A percentile compares a stretch with the other conserved stretches of the same genome.
These are phyloP conservation scores for Phytoseiulus persimilis DNA, from an alignment of 2,888 invertebrate genomes.

Conservation along the genomic window DNA sequence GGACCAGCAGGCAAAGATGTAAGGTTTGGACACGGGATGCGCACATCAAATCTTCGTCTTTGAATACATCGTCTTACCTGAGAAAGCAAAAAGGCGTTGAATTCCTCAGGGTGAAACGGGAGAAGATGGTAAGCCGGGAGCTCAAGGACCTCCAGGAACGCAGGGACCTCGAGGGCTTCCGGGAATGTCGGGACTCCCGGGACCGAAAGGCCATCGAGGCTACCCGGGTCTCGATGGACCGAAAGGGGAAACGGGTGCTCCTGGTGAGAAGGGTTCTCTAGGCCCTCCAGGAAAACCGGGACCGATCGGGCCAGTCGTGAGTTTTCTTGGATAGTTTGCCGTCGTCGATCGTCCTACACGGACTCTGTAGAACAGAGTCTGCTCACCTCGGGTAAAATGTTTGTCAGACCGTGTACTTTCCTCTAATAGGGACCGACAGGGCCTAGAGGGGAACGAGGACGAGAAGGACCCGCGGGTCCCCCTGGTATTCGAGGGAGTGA, in stretches of 20 bases:
- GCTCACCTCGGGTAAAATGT: too few species aligned
- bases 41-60: too few species aligned
- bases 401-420: not conserved
- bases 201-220: conserved; percentile 69
- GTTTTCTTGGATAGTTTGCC: not conserved
- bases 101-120: conserved; percentile 44
- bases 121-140: conserved; percentile 43
- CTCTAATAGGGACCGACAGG: conserved; percentile 63
- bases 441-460: conserved; percentile 70
- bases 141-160: conserved; percentile 40
- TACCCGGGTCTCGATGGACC: conserved; percentile 68
- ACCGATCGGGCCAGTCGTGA: conserved; percentile 56
- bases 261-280: conserved; percentile 62
- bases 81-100: not conserved
- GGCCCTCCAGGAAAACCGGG: conserved; percentile 45
- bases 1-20: conserved; percentile 70
- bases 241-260: conserved; percentile 68
- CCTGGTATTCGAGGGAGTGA: conserved; percentile 70
- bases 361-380: too few species aligned
- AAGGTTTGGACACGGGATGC: conserved; percentile 47
- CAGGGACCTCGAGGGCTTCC: conserved; percentile 63
- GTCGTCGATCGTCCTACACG: not conserved
- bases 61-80: not conserved
- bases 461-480: conserved; percentile 65
- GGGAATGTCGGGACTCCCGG: conserved; percentile 70